Evolutionary conservation across 2,113 vertebrate genomes (phyloP), one percentile per base, ranked within the genome.

Genomic region (Pristiophorus japonicus): DNA sequence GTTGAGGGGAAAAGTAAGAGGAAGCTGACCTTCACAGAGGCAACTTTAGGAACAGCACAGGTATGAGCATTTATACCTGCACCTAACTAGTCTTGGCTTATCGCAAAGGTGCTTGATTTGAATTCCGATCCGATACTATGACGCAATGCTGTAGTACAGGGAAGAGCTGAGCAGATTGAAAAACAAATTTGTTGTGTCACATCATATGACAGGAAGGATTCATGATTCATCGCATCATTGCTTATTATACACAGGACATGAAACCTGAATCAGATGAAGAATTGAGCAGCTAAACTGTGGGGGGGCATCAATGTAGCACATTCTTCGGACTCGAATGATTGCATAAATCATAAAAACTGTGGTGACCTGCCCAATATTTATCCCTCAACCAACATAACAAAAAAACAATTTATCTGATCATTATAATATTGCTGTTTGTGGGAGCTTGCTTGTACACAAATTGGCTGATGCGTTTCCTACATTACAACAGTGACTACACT

Each of bases 151-250:
- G 70, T 75, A 75, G 34, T 75, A 75, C 70, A 75, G 22, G 6
- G 47, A 3, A 30, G 22, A 90, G 47, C 11, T 10, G 34, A 38
- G 27, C 87, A 34, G 51, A 27, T 30, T 59, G 10, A 3, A 30
- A 59, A 55, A 90, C 22, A 51, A 55, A 59, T 30, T 55, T 30
- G 11, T 51, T 34, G 24, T 30, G 24, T 51, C 24, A 51, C 22
- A 90, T 87, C 84, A 47, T 51, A 51, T 87, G 84, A 87, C 84
- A 87, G 84, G 84, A 87, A 87, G 84, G 42, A 24, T 27, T 87
- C 18, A 6, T 87, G 84, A 16, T 24, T 51, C 84, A 87, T 51
- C 55, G 84, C 84, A 51, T 55, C 87, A 34, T 47, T 88, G 84
- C 45, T 18, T 22, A 47, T 55, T 16, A 88, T 55, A 51, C 45